Percentiles rank a stretch among this genome's conserved stretches.
These are phyloP conservation scores for Euphonia xanthogaster DNA, from an alignment of 2,797 vertebrate species.

Conservation along the genomic window DNA sequence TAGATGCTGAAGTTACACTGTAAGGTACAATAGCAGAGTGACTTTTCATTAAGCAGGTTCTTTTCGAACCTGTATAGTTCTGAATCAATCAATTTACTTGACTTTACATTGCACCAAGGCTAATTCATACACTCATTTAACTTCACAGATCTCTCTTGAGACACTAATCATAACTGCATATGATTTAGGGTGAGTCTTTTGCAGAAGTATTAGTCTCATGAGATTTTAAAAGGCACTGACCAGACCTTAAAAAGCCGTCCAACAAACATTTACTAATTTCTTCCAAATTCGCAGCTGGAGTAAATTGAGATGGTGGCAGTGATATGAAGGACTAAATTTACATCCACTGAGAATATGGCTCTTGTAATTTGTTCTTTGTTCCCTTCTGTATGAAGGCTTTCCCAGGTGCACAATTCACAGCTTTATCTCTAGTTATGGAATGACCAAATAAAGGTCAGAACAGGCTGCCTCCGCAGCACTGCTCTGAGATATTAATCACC, in stretches of 20 bases:
- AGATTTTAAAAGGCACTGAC: not conserved
- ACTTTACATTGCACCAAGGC: not conserved
- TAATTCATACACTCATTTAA: not conserved
- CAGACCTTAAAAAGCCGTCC: not conserved
- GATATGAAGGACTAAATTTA: not conserved
- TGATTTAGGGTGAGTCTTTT: not conserved
- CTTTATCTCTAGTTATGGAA: not conserved
- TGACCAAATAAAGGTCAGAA: not conserved
- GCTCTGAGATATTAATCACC: not conserved
- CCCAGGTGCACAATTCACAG: not conserved
- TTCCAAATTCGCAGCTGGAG: not conserved
- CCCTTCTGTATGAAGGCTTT: not conserved
- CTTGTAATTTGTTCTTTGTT: not conserved
- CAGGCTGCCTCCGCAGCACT: rapidly evolving
- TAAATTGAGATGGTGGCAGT: not conserved
- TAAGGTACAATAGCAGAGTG: not conserved
- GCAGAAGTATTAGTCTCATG: not conserved
- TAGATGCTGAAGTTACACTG: not conserved
- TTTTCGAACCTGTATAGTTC: not conserved
- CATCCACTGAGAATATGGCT: not conserved
- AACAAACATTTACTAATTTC: not conserved
- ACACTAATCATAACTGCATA: not conserved
- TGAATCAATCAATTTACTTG: not conserved
- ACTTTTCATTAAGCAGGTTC: not conserved
- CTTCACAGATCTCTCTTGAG: not conserved